Conservation (phyloP, 2,888 invertebrate genomes). For the Hetaerina titia region DNA sequence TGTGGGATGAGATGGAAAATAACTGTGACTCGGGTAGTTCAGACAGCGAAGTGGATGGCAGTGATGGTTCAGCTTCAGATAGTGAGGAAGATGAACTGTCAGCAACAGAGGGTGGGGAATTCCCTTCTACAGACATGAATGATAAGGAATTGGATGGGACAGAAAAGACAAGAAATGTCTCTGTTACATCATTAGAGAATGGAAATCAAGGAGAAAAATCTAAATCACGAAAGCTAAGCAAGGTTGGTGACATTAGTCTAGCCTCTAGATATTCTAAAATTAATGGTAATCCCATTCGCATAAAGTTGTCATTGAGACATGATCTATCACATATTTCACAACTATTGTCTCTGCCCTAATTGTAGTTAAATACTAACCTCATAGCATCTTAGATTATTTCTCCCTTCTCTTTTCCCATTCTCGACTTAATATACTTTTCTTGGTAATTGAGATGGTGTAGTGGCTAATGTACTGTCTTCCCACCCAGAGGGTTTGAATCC, state of each 20-base stretch:
- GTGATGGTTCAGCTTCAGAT: slow-evolving; percentile 69
- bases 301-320: too few relatives aligned
- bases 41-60: slow-evolving; percentile 71
- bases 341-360: too few relatives aligned
- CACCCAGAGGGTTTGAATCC: too few relatives aligned
- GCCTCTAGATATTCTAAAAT: too few relatives aligned
- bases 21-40: slow-evolving; percentile 71
- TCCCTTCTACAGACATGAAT: neutral
- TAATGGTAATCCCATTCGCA: too few relatives aligned
- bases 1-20: slow-evolving; percentile 63
- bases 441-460: too few relatives aligned
- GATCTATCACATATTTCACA: too few relatives aligned
- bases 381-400: too few relatives aligned
- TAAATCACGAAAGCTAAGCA: slow-evolving; percentile 37
- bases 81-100: slow-evolving; percentile 14
- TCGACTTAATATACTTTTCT: too few relatives aligned
- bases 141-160: neutral
- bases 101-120: neutral
- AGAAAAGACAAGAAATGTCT: neutral
- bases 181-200: neutral
- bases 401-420: too few relatives aligned
- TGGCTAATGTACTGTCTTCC: too few relatives aligned
- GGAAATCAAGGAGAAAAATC: neutral
- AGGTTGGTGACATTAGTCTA: slow-evolving; percentile 6
- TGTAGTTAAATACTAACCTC: too few relatives aligned